Percentiles rank a stretch among this genome's conserved stretches.
These are phyloP conservation scores for Meloidogyne floridensis DNA, from an alignment of 1,140 invertebrate genomes.

Conservation along the genomic window DNA sequence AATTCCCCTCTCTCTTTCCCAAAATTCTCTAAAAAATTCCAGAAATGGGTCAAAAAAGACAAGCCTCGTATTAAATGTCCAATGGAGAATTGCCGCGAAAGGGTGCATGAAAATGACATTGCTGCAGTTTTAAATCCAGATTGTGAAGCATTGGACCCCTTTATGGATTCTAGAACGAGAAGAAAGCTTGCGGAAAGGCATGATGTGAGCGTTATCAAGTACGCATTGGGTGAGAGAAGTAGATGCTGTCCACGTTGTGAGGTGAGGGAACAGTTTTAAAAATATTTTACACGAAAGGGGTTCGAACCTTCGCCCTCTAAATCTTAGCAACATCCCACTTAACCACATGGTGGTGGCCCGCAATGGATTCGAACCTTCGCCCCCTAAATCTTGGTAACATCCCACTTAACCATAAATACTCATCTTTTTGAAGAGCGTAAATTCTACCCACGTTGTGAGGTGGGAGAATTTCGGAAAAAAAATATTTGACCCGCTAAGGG, in stretches of 20 bases:
- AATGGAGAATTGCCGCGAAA: neutral
- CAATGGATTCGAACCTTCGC: too few species aligned
- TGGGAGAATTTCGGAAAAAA: neutral
- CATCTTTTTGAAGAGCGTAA: neutral
- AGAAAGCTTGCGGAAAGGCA: neutral
- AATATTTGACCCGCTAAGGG: too few species aligned
- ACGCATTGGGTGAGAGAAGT: neutral
- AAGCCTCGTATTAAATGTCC: neutral
- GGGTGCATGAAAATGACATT: neutral
- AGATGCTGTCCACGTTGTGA: neutral
- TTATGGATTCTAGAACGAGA: neutral
- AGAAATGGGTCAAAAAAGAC: slow-evolving; percentile 2
- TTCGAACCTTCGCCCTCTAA: too few species aligned
- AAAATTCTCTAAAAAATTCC: neutral
- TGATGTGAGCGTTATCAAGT: neutral
- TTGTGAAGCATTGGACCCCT: slow-evolving; percentile 1
- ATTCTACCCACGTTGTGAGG: neutral
- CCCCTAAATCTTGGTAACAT: neutral
- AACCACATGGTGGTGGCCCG: too few species aligned
- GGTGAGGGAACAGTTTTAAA: neutral
- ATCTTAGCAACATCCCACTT: neutral
- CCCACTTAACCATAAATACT: too few species aligned
- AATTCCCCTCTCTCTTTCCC: neutral
- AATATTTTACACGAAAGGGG: too few species aligned
- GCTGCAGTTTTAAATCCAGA: neutral